These are phyloP conservation scores for Margaritifera margaritifera DNA, from an alignment of 2,888 invertebrate species.

Conservation along the genomic window DNA sequence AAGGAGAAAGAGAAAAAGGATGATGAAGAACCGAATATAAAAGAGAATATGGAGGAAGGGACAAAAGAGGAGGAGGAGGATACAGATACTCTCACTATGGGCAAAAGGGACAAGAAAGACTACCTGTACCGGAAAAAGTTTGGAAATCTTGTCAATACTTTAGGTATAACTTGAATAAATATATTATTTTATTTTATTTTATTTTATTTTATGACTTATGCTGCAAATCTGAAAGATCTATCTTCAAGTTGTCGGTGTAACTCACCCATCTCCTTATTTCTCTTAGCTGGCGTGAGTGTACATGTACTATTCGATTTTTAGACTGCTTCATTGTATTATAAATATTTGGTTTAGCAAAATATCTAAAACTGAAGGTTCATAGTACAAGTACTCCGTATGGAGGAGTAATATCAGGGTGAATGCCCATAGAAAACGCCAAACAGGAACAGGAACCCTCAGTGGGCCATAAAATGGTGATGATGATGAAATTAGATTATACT, in stretches of 20 bases:
- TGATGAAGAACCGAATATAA: neutral
- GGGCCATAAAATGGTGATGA: too few species aligned
- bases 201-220: neutral
- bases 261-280: neutral
- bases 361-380: too few species aligned
- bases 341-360: too few species aligned
- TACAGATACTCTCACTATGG: neutral
- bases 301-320: too few species aligned
- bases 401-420: too few species aligned
- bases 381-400: too few species aligned
- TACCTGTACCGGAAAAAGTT: conserved; percentile 1
- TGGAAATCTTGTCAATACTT: conserved; percentile 15
- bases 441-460: too few species aligned
- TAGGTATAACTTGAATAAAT: conserved; percentile 14
- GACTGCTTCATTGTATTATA: too few species aligned
- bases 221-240: neutral
- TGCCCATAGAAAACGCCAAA: too few species aligned
- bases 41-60: neutral
- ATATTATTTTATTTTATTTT: neutral
- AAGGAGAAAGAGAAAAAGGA: neutral
- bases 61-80: neutral
- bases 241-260: neutral
- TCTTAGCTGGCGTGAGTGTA: neutral
- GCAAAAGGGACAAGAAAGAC: neutral
- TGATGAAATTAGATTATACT: too few species aligned